phyloP scores from a whole-genome alignment of 2,797 vertebrate species.

The Hypotaenidia okinawae region DNA sequence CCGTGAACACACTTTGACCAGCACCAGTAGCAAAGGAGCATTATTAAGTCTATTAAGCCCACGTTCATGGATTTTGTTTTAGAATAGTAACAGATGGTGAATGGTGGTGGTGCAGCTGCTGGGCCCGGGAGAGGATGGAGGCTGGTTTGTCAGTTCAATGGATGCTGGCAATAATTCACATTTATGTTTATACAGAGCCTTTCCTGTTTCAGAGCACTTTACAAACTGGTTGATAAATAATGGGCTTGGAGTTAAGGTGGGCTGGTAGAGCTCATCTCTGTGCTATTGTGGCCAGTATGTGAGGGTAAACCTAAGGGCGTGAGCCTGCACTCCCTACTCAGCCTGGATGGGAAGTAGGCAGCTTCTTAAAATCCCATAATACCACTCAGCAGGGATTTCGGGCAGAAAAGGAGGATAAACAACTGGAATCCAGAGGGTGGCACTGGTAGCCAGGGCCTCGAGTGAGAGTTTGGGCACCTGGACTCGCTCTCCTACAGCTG shows the following conservation, averaged over 20 bases:
- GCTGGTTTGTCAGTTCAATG: slow-evolving; percentile 12
- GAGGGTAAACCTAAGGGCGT: not conserved
- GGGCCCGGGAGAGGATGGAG: not conserved
- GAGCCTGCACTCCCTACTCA: not conserved
- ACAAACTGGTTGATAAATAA: not conserved
- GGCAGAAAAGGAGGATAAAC: not conserved
- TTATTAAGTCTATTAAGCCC: slow-evolving; percentile 9
- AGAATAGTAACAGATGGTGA: slow-evolving; percentile 42
- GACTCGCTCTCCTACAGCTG: not conserved
- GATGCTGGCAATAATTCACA: not conserved
- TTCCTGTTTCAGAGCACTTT: slow-evolving; percentile 16
- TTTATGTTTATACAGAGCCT: slow-evolving; percentile 9
- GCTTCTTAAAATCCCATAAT: not conserved
- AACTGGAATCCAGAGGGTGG: not conserved
- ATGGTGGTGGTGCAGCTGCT: not conserved
- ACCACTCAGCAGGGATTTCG: not conserved
- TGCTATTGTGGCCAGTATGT: not conserved
- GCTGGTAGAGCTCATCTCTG: not conserved
- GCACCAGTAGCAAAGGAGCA: not conserved
- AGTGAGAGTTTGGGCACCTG: not conserved
- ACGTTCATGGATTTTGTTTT: slow-evolving; percentile 21
- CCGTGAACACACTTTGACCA: not conserved
- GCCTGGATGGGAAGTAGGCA: not conserved
- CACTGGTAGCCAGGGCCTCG: not conserved
- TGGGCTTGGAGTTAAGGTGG: not conserved